Percentiles rank a stretch among this genome's conserved stretches.
Evolutionary conservation across 2,113 vertebrate species (phyloP).

Genomic region (Nematolebias whitei): DNA sequence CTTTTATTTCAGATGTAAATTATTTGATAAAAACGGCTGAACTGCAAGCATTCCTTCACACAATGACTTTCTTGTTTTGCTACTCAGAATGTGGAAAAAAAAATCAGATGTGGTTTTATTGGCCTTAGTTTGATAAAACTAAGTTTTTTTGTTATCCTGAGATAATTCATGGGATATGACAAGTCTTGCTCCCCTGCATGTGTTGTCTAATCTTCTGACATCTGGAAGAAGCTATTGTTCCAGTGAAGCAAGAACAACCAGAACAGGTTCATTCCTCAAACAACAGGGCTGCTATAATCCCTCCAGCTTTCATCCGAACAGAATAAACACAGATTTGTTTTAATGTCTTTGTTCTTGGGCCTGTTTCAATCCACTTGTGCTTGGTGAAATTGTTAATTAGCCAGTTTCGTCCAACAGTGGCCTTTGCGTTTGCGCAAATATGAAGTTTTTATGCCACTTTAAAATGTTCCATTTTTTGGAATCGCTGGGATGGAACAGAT

Average conservation of each 20-base stretch:
- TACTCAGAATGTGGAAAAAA: background rate
- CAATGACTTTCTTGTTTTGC: too few relatives aligned
- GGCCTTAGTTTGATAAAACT: slow-evolving; percentile 14
- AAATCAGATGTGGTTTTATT: slow-evolving; percentile 6
- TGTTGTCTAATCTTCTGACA: background rate
- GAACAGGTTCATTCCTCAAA: background rate
- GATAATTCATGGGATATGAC: background rate
- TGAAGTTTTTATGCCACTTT: slow-evolving; percentile 42
- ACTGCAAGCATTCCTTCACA: too few relatives aligned
- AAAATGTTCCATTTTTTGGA: slow-evolving; percentile 50
- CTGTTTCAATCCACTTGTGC: slow-evolving; percentile 15
- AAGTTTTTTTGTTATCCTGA: background rate
- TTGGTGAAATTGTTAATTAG: slow-evolving; percentile 3
- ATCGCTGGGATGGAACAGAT: slow-evolving; percentile 56
- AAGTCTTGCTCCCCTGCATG: background rate
- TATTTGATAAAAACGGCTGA: too few relatives aligned
- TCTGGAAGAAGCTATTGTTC: background rate
- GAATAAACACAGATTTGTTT: too few relatives aligned
- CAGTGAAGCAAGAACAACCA: background rate
- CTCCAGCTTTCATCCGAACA: too few relatives aligned
- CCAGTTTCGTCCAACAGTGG: slow-evolving; percentile 28
- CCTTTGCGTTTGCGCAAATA: slow-evolving; percentile 45
- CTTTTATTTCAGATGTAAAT: too few relatives aligned
- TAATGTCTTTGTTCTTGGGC: background rate
- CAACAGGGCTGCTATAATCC: too few relatives aligned